These are phyloP conservation scores for Drosophila ficusphila DNA, from an alignment of 1,140 invertebrate species.

Conservation along the genomic window DNA sequence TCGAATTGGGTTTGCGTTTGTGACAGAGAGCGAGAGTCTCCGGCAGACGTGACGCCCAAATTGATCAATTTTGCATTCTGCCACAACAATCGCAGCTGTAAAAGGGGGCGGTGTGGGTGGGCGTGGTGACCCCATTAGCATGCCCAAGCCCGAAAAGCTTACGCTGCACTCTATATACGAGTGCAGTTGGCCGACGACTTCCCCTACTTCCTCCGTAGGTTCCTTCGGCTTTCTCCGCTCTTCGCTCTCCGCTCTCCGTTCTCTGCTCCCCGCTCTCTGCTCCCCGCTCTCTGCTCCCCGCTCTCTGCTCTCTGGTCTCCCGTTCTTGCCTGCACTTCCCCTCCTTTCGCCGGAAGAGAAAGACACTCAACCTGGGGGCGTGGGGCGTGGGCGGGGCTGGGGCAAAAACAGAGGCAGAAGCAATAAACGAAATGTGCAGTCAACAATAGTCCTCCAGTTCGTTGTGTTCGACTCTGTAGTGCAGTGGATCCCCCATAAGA, in stretches of 20 bases:
- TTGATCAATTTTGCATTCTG: slow-evolving; percentile 73
- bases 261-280: too few relatives aligned
- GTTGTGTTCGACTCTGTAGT: neutral
- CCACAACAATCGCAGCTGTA: slow-evolving; percentile 50
- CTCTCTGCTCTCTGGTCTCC: neutral
- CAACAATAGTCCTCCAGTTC: slow-evolving; percentile 45
- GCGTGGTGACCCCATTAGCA: slow-evolving; percentile 54
- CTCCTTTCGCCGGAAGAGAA: slow-evolving; percentile 1
- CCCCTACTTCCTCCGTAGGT: neutral
- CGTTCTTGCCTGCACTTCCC: neutral
- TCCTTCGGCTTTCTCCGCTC: slow-evolving; percentile 3
- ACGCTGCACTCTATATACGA: slow-evolving; percentile 37
- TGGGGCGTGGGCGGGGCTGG: neutral
- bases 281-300: slow-evolving; percentile 1
- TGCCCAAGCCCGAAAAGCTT: slow-evolving; percentile 40
- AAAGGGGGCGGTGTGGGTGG: neutral
- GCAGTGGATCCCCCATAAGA: neutral
- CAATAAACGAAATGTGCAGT: slow-evolving; percentile 62
- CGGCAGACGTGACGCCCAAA: slow-evolving; percentile 41
- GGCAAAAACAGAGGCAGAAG: slow-evolving; percentile 12
- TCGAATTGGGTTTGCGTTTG: neutral
- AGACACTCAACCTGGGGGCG: neutral
- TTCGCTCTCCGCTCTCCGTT: neutral
- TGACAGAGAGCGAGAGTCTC: neutral
- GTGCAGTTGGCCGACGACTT: slow-evolving; percentile 23